phyloP scores from a whole-genome alignment of 2,113 vertebrate genomes.

The Aythya baeri region DNA sequence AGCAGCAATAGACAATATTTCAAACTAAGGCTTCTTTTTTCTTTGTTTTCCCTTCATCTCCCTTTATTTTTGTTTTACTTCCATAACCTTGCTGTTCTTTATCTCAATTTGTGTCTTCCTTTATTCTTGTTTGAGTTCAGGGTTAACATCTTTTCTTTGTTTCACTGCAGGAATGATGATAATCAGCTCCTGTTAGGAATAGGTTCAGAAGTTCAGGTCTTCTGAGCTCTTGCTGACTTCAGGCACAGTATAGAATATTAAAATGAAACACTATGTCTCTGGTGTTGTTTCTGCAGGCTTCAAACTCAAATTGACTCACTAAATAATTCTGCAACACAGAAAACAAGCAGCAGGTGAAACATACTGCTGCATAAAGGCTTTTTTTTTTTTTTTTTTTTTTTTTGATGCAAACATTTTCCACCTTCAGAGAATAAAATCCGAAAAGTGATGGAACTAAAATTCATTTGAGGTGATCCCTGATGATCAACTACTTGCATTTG shows the following conservation, averaged over 20 bases:
- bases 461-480: neutral
- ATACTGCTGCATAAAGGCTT: neutral
- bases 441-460: neutral
- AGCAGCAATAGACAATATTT: neutral
- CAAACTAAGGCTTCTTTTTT: neutral
- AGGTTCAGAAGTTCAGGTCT: slow-evolving; percentile 53
- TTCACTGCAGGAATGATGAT: neutral
- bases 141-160: neutral
- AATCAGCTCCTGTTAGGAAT: slow-evolving; percentile 4
- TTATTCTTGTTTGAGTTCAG: slow-evolving; percentile 2
- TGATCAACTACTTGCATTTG: neutral
- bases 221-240: slow-evolving; percentile 12
- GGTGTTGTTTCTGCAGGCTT: neutral
- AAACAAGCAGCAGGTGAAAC: neutral
- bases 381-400: neutral
- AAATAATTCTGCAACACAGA: neutral
- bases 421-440: neutral
- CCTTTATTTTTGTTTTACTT: slow-evolving; percentile 16
- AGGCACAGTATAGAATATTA: slow-evolving; percentile 6
- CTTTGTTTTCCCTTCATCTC: neutral
- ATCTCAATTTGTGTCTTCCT: neutral
- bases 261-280: slow-evolving; percentile 3
- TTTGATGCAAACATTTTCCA: neutral
- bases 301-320: neutral
- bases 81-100: neutral